Evolutionary conservation across 2,113 vertebrate genomes (phyloP), one percentile per base, ranked within the genome.

Genomic region (Halcyon senegalensis): DNA sequence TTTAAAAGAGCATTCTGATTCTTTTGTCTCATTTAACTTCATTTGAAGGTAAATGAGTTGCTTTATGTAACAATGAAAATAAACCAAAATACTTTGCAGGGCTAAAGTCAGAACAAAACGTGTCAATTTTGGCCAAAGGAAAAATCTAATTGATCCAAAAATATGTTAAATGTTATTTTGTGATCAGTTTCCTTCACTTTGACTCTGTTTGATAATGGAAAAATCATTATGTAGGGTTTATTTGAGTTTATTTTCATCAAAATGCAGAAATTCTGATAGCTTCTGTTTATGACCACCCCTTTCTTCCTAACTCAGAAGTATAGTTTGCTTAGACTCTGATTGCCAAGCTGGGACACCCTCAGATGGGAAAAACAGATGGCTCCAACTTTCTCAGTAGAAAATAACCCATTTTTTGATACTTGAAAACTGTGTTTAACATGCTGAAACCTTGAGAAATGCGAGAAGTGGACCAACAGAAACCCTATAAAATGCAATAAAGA

Each of bases 11-110:
- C 16, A 30, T 84, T 81, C 23, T 60, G 68, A 74, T 75, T 74
- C 10, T 87, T 93, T 84, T 93, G 84, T 74, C 59, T 88, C 27
- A 75, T 82, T 93, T 90, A 68, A 72, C 56, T 94, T 68, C 37
- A 87, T 78, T 51, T 92, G 94, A 89, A 94, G 80, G 70, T 81
- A 94, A 97, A 92, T 72, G 51, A 82, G 66, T 91, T 87, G 46
- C 33, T 89, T 94, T 92, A 84, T 82, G 69, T 84, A 92, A 87
- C 59, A 50, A 51, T 35, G 43, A 64, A 84, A 84, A 93, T 80
- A 86, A 96, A 93, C 80, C 66, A 44, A 81, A 90, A 39, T 20
- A 39, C n/a, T 92, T 92, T 78, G 13, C 39, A 69, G 35, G 35
- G 51, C 67, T 94, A 16, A 12, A 72, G 51, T 89, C 64, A 80